Base-by-base conservation (phyloP, 2,888 invertebrate genomes). In the Monopis laevigella region DNA sequence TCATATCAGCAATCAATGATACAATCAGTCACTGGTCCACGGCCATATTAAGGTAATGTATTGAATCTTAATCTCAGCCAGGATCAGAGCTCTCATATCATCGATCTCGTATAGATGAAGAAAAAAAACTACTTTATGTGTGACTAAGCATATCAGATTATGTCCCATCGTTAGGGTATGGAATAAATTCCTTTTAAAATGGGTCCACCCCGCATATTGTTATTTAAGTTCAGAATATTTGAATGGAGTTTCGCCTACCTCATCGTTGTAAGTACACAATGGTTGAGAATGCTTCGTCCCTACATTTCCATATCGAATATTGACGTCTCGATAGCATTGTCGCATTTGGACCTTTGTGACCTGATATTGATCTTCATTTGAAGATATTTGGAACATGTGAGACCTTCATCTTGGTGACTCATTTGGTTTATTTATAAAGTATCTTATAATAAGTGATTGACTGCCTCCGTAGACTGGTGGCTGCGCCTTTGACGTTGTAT, bases 211-310 rank as follows among this genome's bases (percentile, higher is more conserved):
- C 57, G 65, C 64, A 63, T 65, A 69, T 67, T 70, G 65, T 74
- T 70, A 77, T 73, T 45, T 72, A 62, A 66, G 58, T 64, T 64
- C 57, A 62, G 69, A 70, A 67, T 67, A 67, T 71, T 68, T 71
- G 71, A 73, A 73, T 73, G 56, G 65, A 59, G 74, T 72, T 75
- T 73, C 73, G 74, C 74, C 77, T 73, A 73, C 70, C 74, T 77
- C 77, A 75, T 77, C 72, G 69, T 65, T 68, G 67, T 75, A 74
- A 71, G 68, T 62, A 69, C 63, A 72, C 73, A 73, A 72, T 66
- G 68, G 62, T 59, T 51, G 56, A 67, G 70, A 69, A 72, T 71
- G 68, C 65, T 60, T 54, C 51, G 57, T 46, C 46, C 49, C 55
- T 56, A 58, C 58, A 72, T 74, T 73, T 72, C 64, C 71, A 74